Base-by-base conservation (phyloP, 2,888 invertebrate genomes). In the Melikaiella ostensackeni region DNA sequence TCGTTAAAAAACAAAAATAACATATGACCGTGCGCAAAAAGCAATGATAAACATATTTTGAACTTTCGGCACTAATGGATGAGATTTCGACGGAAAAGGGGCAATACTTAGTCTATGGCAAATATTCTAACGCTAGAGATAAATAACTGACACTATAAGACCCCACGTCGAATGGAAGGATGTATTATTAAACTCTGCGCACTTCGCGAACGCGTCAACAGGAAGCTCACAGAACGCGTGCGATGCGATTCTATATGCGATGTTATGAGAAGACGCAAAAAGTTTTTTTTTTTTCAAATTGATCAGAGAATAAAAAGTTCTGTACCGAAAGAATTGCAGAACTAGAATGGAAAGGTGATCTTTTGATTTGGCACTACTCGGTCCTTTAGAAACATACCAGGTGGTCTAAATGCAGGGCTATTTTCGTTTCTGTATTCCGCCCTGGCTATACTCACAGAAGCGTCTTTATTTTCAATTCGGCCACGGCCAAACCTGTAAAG, bases 381-480 rank as follows among this genome's bases (percentile, higher is more conserved):
- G 83, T 85, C 83, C 82, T 83, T 78, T 82, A 80, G 82, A 77
- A 80, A 85, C 84, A 81, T 84, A 86, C 84, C 87, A 84, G 84
- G 81, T 86, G 86, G 75, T 84, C 87, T 85, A 87, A 88, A 88
- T 88, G 88, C 86, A 86, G 79, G 78, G 85, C 85, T 89, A 89
- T 88, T 88, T 89, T 85, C 38, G 84, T 83, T 85, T 80, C 74
- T 76, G 77, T 79, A 80, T 80, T 83, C 82, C 80, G 80, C 77
- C 82, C 83, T 79, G 81, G 75, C 79, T 70, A 50, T 70, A 75
- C 77, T 75, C 74, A 75, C 64, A 79, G 79, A 81, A 85, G 79
- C 80, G 86, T 85, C 89, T 89, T 89, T 90, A 89, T 90, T 90
- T 91, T 88, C 86, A 90, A 90, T 85, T 86, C 89, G 89, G 90